Evolutionary conservation across 2,113 vertebrate genomes (phyloP).

Genomic region (Urocynchramus pylzowi): DNA sequence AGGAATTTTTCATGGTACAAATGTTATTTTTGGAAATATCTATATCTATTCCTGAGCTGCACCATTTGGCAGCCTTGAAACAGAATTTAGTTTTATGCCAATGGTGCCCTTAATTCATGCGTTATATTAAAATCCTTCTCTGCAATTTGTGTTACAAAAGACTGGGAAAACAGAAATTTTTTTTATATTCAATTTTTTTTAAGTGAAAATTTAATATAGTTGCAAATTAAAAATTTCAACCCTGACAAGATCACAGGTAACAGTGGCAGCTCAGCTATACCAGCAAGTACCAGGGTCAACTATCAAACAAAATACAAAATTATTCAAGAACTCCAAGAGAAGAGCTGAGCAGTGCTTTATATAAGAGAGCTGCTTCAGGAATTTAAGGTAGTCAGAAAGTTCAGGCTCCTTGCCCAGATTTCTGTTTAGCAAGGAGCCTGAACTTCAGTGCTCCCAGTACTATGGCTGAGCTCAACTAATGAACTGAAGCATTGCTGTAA

Average conservation of each 20-base stretch:
- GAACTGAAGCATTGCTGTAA: background rate
- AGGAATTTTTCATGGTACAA: background rate
- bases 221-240: background rate
- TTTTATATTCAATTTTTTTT: background rate
- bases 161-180: background rate
- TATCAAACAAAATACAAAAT: background rate
- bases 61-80: constrained; percentile 1
- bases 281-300: background rate
- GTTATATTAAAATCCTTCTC: background rate
- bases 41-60: background rate
- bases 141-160: background rate
- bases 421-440: background rate
- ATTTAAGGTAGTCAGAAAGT: background rate
- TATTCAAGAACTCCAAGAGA: background rate
- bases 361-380: background rate
- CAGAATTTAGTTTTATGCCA: background rate
- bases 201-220: background rate
- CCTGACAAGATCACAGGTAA: background rate
- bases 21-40: background rate
- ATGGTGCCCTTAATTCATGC: background rate
- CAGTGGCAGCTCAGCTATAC: background rate
- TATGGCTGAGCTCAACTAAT: background rate
- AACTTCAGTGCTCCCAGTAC: background rate
- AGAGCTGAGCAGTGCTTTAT: background rate
- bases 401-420: background rate